Base-by-base conservation (phyloP, 1,140 invertebrate genomes). In the Pseudomyrmex flavicornis region DNA sequence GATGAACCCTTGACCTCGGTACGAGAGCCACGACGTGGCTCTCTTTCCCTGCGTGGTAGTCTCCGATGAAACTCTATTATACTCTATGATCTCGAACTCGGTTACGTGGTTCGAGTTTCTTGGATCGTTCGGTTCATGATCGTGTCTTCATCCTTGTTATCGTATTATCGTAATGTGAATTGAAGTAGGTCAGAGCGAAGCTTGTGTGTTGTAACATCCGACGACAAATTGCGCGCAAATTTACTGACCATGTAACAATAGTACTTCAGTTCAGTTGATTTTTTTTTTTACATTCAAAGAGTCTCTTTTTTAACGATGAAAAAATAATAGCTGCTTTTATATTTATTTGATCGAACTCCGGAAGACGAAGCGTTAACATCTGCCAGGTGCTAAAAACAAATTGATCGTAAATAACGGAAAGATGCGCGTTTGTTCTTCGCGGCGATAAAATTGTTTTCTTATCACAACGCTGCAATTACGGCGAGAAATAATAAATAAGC, bases 11-110 rank as follows among this genome's bases (percentile, higher is more conserved):
- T 88, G 91, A 91, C 90, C 91, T 84, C 79, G 75, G 77, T 63
- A 77, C 83, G 80, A 86, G 87, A 85, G 88, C 90, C 89, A 90
- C 90, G 90, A 90, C 85, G 86, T 85, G 77, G 85, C 82, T 83
- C 79, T 82, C 87, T 80, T 85, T 88, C 73, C 70, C 87, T 54
- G 75, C 35, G 35, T 85, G 56, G 69, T 77, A 73, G 66, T 75
- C 63, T 66, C 46, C 76, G 48, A 44, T 61, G 82, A 56, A 73
- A 59, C 74, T 65, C 79, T 58, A 87, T 82, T 73, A 73, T 76
- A 62, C 86, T 75, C 54, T 70, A 54, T 87, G 86, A 87, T 85
- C 87, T 87, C 87, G 85, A 88, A 84, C 73, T 68, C 54, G 83
- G 73, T 73, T 48, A 80, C 26, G 50, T 9, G 63, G 12, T 46